Evolutionary conservation across 1,140 invertebrate species (phyloP).

Genomic region (Lordiphosa stackelbergi): DNA sequence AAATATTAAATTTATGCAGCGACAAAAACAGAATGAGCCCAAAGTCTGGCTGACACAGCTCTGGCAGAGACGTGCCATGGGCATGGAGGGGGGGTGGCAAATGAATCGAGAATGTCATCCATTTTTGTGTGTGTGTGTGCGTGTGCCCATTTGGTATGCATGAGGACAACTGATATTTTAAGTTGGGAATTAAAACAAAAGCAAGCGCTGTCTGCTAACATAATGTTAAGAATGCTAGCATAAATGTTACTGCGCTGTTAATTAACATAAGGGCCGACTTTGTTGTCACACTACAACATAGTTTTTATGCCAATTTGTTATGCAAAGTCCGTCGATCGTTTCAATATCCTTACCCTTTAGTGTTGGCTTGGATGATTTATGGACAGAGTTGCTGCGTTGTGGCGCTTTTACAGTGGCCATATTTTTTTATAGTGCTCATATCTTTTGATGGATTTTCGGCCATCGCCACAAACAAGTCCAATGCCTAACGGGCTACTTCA

Average conservation of each 20-base stretch:
- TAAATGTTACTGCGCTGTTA: neutral
- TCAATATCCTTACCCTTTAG: neutral
- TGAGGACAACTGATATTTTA: constrained; percentile 1
- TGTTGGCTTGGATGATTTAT: constrained; percentile 6
- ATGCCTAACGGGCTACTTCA: constrained; percentile 52
- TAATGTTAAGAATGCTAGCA: neutral
- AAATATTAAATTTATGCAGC: constrained; percentile 75
- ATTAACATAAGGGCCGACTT: no score
- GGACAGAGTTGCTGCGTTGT: constrained; percentile 39
- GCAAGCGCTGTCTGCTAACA: no score
- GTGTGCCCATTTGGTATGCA: constrained; percentile 2
- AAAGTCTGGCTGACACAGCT: constrained; percentile 25
- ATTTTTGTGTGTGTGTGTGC: constrained; percentile 13
- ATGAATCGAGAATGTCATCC: constrained; percentile 29
- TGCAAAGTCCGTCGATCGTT: constrained; percentile 9
- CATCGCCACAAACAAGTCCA: constrained; percentile 26
- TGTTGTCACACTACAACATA: no score
- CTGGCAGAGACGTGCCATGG: constrained; percentile 16
- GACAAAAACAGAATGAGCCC: constrained; percentile 67
- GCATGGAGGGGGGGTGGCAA: neutral
- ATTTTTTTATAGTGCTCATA: constrained; percentile 61
- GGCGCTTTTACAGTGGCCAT: constrained; percentile 36
- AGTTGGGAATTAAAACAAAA: neutral
- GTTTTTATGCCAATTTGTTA: constrained; percentile 49
- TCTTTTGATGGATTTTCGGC: constrained; percentile 52